Evolutionary conservation across 2,797 vertebrate species (phyloP).

Genomic region (Crypturellus tataupa): DNA sequence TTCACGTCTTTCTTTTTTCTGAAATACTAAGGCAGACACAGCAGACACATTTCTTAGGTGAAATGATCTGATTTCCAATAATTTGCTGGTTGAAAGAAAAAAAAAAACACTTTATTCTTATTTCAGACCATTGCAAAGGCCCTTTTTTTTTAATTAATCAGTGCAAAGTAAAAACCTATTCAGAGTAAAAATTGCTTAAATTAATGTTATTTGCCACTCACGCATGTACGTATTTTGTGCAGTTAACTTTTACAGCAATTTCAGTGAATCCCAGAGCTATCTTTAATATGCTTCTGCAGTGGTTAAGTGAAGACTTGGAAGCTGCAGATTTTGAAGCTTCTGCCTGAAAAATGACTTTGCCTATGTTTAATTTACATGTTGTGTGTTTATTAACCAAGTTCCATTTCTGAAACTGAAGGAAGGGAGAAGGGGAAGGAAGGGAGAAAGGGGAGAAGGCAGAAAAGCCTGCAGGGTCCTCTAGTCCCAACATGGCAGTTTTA

Average conservation of each 20-base stretch:
- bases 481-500: rapidly evolving
- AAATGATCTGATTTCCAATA: conserved; percentile 1
- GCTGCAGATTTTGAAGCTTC: background rate
- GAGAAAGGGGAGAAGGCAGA: background rate
- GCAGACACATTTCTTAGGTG: background rate
- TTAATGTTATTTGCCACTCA: background rate
- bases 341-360: background rate
- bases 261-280: background rate
- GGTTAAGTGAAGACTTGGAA: background rate
- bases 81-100: background rate
- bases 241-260: background rate
- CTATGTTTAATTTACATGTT: background rate
- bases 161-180: background rate
- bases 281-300: background rate
- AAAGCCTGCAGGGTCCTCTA: background rate
- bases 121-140: background rate
- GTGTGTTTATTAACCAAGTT: background rate
- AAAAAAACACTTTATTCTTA: background rate
- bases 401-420: background rate
- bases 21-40: background rate
- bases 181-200: background rate
- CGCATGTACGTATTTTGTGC: background rate
- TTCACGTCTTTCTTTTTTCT: background rate
- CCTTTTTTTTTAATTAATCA: background rate
- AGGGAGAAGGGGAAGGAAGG: rapidly evolving